Evolutionary conservation across 2,113 vertebrate species (phyloP).

Genomic region (Xiphophorus couchianus): DNA sequence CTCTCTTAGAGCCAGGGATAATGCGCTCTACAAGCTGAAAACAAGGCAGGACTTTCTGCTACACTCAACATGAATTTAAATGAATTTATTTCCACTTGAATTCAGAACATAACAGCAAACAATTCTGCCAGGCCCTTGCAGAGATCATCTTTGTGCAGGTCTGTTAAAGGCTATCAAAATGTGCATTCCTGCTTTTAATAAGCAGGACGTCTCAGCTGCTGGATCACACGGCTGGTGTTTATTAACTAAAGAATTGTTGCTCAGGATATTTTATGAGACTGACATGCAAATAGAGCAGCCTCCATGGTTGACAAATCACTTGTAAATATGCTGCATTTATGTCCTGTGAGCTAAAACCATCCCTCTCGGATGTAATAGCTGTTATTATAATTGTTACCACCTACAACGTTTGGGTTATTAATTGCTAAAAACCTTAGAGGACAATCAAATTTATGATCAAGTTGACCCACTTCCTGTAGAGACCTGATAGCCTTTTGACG

Average conservation of each 20-base stretch:
- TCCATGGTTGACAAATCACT: background rate
- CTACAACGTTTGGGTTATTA: too few relatives aligned
- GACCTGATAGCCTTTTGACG: background rate
- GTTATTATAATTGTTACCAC: background rate
- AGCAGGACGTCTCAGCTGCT: background rate
- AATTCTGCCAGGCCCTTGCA: background rate
- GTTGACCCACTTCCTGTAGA: background rate
- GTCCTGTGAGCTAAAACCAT: background rate
- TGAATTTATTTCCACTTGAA: background rate
- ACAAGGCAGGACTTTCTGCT: conserved; percentile 4
- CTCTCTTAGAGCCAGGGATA: conserved; percentile 2
- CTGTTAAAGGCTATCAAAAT: background rate
- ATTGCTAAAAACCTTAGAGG: background rate
- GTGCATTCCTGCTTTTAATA: background rate
- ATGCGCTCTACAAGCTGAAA: conserved; percentile 18
- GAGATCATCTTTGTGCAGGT: background rate
- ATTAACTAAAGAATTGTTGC: background rate
- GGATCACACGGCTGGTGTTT: background rate
- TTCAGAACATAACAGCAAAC: background rate
- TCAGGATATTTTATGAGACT: background rate
- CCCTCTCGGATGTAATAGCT: background rate
- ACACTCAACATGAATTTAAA: background rate
- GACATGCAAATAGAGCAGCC: background rate
- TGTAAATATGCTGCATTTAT: background rate
- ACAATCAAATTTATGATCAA: background rate